Conservation (phyloP, 2,113 vertebrate genomes). For the Etheostoma cragini region DNA sequence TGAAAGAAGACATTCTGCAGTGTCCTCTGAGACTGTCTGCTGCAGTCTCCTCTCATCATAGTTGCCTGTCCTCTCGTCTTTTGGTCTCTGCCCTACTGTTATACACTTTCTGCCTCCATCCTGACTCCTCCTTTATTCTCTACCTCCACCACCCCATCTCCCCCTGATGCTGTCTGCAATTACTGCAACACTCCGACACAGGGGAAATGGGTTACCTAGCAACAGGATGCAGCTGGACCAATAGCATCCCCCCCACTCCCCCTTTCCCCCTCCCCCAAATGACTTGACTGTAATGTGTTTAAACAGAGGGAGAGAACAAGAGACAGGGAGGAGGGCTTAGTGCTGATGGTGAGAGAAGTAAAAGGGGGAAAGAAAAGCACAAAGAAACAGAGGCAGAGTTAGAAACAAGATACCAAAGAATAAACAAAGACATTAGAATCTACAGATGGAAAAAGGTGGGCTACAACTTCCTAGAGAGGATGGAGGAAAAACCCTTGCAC, state of each 20-base stretch:
- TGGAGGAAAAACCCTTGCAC: neutral
- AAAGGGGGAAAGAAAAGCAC: constrained; percentile 67
- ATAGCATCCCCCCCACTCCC: constrained; percentile 58
- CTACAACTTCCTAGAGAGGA: constrained; percentile 3
- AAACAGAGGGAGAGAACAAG: constrained; percentile 78
- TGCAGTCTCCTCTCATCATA: constrained; percentile 25
- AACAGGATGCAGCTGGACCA: constrained; percentile 86
- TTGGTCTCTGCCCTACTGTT: constrained; percentile 35
- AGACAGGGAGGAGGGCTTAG: constrained; percentile 54
- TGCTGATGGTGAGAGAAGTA: constrained; percentile 36
- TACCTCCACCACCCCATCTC: constrained; percentile 48
- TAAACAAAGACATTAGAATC: constrained; percentile 6
- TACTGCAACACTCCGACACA: constrained; percentile 83
- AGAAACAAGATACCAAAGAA: constrained; percentile 28
- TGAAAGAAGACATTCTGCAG: constrained; percentile 43
- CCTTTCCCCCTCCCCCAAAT: constrained; percentile 71
- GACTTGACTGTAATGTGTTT: constrained; percentile 84
- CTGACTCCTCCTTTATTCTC: constrained; percentile 52
- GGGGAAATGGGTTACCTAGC: constrained; percentile 86
- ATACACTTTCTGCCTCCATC: constrained; percentile 44
- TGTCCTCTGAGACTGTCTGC: constrained; percentile 44
- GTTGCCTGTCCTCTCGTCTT: constrained; percentile 26
- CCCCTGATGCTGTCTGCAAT: constrained; percentile 77
- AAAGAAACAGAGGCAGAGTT: constrained; percentile 41
- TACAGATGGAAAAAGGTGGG: constrained; percentile 16